phyloP scores from a whole-genome alignment of 2,113 vertebrate genomes.

The Dasyprocta punctata region DNA sequence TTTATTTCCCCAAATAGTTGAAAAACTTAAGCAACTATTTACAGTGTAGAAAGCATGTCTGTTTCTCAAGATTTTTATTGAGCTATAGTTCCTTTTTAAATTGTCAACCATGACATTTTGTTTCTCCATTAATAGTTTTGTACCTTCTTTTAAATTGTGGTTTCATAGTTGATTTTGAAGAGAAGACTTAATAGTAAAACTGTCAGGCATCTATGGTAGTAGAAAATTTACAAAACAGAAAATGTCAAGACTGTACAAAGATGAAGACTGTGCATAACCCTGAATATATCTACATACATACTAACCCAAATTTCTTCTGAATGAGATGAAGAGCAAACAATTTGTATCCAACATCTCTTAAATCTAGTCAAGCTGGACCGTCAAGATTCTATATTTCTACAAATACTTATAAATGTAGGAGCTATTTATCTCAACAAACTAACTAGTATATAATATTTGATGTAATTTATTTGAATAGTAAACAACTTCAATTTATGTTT shows the following conservation, averaged over 20 bases:
- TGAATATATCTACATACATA: background rate
- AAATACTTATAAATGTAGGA: background rate
- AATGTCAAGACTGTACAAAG: background rate
- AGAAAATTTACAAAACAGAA: background rate
- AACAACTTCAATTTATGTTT: background rate
- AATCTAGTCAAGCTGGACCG: background rate
- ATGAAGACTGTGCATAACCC: background rate
- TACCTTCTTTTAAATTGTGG: background rate
- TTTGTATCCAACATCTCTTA: background rate
- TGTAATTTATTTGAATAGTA: background rate
- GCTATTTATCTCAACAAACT: background rate
- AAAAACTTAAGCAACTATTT: background rate
- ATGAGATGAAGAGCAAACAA: background rate
- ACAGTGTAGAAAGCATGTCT: background rate
- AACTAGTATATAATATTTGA: background rate
- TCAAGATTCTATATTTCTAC: background rate
- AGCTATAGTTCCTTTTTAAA: background rate
- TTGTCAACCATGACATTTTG: background rate
- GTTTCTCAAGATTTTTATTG: background rate
- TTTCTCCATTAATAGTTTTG: background rate
- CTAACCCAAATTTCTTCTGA: background rate
- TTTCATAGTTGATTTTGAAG: background rate
- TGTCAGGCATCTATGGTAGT: background rate
- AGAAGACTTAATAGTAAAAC: background rate
- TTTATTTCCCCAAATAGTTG: background rate